These are phyloP conservation scores for Maconellicoccus hirsutus DNA, from an alignment of 1,140 invertebrate species.

Conservation along the genomic window DNA sequence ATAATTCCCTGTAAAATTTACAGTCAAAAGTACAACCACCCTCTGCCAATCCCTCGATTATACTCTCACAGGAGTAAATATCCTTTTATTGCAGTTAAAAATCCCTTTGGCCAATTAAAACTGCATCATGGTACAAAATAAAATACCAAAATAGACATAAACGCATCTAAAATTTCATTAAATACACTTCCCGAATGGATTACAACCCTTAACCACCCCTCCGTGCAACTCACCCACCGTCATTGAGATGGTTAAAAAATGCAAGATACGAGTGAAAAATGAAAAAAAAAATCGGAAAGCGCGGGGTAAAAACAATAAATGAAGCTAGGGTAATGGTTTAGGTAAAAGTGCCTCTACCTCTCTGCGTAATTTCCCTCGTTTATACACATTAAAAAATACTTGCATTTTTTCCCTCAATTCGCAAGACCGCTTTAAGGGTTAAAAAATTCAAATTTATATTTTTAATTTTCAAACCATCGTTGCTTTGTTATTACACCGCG, in stretches of 20 bases:
- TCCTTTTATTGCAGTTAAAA: no score
- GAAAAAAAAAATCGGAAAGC: not conserved
- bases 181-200: slow-evolving; percentile 8
- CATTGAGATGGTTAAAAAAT: not conserved
- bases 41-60: no score
- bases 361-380: not conserved
- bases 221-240: not conserved
- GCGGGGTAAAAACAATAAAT: not conserved
- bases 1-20: no score
- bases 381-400: not conserved
- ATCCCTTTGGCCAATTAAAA: no score
- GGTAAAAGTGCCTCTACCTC: not conserved
- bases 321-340: not conserved
- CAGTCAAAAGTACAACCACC: no score
- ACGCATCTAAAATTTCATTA: not conserved
- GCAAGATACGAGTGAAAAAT: not conserved
- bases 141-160: no score
- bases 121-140: no score
- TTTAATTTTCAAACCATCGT: not conserved
- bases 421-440: not conserved
- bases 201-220: not conserved
- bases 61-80: no score
- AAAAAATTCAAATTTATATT: slow-evolving; percentile 10
- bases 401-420: not conserved
- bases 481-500: not conserved